phyloP scores from a whole-genome alignment of 2,113 vertebrate genomes.

The Micronycteris hirsuta region DNA sequence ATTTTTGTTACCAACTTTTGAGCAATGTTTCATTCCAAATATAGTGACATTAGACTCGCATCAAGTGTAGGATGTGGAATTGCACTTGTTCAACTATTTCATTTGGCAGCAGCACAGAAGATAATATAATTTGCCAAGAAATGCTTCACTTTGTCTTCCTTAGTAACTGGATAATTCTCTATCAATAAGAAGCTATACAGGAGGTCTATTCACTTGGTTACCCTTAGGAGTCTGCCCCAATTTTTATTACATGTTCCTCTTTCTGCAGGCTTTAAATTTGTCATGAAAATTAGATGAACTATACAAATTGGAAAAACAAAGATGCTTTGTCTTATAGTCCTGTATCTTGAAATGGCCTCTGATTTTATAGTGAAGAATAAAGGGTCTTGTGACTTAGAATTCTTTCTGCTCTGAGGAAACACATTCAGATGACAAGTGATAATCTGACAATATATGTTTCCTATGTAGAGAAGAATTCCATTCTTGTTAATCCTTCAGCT shows the following conservation, averaged over 20 bases:
- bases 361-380: background rate
- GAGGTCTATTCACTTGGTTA: conserved; percentile 44
- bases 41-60: conserved; percentile 73
- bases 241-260: background rate
- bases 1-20: conserved; percentile 67
- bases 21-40: conserved; percentile 68
- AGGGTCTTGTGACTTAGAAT: background rate
- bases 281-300: background rate
- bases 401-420: background rate
- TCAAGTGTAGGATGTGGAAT: conserved; percentile 72
- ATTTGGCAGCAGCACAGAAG: conserved; percentile 71
- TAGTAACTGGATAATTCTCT: conserved; percentile 64
- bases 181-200: conserved; percentile 36
- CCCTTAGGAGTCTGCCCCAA: background rate
- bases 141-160: conserved; percentile 65
- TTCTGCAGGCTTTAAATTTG: conserved; percentile 52
- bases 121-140: conserved; percentile 73
- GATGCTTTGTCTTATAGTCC: background rate
- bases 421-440: background rate
- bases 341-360: background rate
- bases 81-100: conserved; percentile 76
- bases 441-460: background rate
- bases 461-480: background rate
- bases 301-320: conserved; percentile 36
- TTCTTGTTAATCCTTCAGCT: background rate